Conservation (phyloP, 2,113 vertebrate species). For the Emydocephalus ijimae region DNA sequence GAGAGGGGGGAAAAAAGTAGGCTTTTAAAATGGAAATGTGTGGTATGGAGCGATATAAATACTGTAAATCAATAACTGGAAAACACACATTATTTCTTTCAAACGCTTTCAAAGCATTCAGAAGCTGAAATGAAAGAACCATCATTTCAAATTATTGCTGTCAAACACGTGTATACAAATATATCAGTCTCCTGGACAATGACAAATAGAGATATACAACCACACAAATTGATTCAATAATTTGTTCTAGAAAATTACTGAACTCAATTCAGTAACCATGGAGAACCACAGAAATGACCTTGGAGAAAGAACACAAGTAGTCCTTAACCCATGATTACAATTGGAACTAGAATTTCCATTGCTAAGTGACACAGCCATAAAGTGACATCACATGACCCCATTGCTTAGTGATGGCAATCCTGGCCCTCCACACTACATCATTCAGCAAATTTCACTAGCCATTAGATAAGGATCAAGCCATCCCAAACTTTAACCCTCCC, state of each 20-base stretch:
- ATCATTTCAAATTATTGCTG: neutral
- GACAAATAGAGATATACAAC: neutral
- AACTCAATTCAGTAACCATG: neutral
- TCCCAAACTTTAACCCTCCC: neutral
- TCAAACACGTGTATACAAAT: neutral
- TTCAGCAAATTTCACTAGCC: neutral
- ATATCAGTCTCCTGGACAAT: neutral
- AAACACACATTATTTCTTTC: neutral
- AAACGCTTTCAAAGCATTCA: neutral
- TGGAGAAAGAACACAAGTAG: neutral
- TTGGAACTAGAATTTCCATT: neutral
- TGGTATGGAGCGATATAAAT: neutral
- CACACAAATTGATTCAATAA: neutral
- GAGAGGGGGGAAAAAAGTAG: neutral
- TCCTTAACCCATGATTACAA: neutral
- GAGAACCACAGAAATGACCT: neutral
- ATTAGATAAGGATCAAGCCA: neutral
- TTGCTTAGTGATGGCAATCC: neutral
- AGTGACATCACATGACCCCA: neutral
- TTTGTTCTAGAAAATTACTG: neutral
- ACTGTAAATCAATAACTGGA: neutral
- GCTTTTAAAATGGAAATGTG: neutral
- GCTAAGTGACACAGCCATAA: neutral
- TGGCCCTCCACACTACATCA: neutral
- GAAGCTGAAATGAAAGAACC: neutral